Evolutionary conservation across 1,140 invertebrate genomes (phyloP).

Genomic region (Drosophila ohnishii): DNA sequence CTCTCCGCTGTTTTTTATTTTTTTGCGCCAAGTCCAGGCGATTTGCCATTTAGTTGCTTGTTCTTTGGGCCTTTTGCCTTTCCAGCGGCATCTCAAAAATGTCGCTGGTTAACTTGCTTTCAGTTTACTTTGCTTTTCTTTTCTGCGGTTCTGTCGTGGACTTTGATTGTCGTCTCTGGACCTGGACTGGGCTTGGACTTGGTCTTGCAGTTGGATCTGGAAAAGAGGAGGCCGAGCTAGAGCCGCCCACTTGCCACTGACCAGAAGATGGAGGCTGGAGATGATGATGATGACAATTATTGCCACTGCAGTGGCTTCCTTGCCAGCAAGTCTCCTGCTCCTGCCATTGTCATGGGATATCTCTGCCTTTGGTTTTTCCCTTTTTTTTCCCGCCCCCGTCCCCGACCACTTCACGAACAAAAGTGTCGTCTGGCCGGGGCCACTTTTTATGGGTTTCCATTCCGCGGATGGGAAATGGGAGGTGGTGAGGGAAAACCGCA

Average conservation of each 20-base stretch:
- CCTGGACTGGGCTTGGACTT: slow-evolving; percentile 2
- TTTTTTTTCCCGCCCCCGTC: slow-evolving; percentile 15
- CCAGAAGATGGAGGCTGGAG: slow-evolving; percentile 57
- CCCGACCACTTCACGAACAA: not conserved
- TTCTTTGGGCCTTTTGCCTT: slow-evolving; percentile 52
- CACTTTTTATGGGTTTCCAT: slow-evolving; percentile 70
- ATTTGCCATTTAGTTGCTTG: slow-evolving; percentile 62
- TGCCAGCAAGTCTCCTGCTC: slow-evolving; percentile 19
- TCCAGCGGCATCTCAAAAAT: slow-evolving; percentile 74
- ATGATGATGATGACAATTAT: slow-evolving; percentile 76
- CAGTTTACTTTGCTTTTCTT: slow-evolving; percentile 68
- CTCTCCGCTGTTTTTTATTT: slow-evolving; percentile 16
- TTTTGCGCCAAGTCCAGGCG: slow-evolving; percentile 8
- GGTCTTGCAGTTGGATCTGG: slow-evolving; percentile 22
- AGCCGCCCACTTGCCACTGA: slow-evolving; percentile 73
- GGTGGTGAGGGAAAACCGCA: slow-evolving; percentile 43
- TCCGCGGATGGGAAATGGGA: slow-evolving; percentile 20
- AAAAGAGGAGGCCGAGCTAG: slow-evolving; percentile 13
- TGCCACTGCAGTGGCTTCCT: slow-evolving; percentile 57
- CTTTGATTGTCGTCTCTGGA: slow-evolving; percentile 67
- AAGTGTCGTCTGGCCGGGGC: slow-evolving; percentile 54
- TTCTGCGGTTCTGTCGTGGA: slow-evolving; percentile 49
- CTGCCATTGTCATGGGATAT: slow-evolving; percentile 62
- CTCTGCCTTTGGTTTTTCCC: slow-evolving; percentile 18
- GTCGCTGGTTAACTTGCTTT: slow-evolving; percentile 80